Percentiles rank a stretch among this genome's conserved stretches.
Conservation (phyloP, 2,888 invertebrate genomes). For the Labia minor region DNA sequence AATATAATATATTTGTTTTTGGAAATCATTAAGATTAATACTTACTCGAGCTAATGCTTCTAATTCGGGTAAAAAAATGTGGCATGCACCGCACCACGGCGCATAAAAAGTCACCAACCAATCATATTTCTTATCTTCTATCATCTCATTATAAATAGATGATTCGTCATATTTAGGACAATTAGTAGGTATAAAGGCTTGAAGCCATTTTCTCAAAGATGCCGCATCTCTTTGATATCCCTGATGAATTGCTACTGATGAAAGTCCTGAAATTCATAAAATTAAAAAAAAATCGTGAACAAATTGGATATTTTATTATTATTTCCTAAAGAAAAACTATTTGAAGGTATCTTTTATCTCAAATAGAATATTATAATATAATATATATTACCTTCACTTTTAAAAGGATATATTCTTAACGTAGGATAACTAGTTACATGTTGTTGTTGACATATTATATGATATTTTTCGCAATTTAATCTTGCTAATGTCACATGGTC, state of each 20-base stretch:
- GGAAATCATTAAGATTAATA: not conserved
- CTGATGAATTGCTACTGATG: constrained; percentile 26
- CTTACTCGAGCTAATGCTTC: constrained; percentile 50
- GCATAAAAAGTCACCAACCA: constrained; percentile 58
- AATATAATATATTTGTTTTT: not conserved
- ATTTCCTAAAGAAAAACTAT: constrained; percentile 19
- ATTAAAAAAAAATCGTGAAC: not conserved
- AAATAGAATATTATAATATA: too few relatives aligned
- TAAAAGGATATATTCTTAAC: constrained; percentile 53
- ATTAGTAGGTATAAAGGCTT: constrained; percentile 48
- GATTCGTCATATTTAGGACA: constrained; percentile 41
- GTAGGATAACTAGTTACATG: constrained; percentile 56
- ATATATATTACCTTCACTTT: constrained; percentile 36
- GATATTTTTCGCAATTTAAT: constrained; percentile 54
- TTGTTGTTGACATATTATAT: constrained; percentile 45
- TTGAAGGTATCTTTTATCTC: too few relatives aligned
- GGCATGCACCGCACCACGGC: constrained; percentile 55
- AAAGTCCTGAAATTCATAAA: not conserved
- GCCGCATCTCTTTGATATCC: constrained; percentile 50
- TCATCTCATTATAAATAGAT: constrained; percentile 27
- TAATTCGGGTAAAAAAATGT: constrained; percentile 56
- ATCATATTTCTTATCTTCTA: constrained; percentile 31
- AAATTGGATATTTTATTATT: constrained; percentile 16
- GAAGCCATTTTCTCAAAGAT: constrained; percentile 52
- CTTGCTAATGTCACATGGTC: constrained; percentile 46